Base-by-base conservation (phyloP, 2,113 vertebrate genomes). In the Actinemys pallida region DNA sequence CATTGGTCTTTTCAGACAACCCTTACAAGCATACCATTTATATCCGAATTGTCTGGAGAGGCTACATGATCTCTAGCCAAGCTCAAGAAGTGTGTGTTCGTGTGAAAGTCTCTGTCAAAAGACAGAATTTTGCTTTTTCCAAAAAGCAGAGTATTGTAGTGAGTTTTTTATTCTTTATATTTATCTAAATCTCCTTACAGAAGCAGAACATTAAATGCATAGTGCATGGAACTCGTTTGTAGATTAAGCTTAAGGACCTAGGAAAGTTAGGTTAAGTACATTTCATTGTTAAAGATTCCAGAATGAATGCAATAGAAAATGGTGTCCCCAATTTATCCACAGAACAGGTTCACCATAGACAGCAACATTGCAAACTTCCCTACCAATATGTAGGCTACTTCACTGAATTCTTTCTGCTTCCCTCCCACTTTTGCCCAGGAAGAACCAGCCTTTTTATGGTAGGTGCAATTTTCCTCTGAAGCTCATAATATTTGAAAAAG, bases 371-470 rank as follows among this genome's bases (percentile, higher is more conserved):
- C 14, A 25, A 39, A 10, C 19, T 81, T 83, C 19, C 42, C 87
- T 65, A 79, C 78, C 42, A 31, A 49, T 5, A 4, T 1, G 5
- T 59, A 31, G 0, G 0, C 57, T 24, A 53, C 42, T 88, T 31
- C 59, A 53, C 31, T n/a, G 76, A 92, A 83, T 49, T 25, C 54
- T 4, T 76, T 53, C 13, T 42, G 39, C 24, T 54, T 53, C 54
- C 80, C 47, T 50, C 10, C 4, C 10, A 4, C 24, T 90, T 86
- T 88, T 78, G 49, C 79, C 83, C 45, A 53, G 84, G 76, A 19
- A 90, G 19, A 53, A 87, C 54, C 20, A 56, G 54, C 54, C 72
- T 92, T 57, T 47, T 56, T 25, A 56, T 56, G 54, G 24, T 56
- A 56, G 84, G 20, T 65, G 19, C 81, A 83, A 81, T 13, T 50